Evolutionary conservation across 2,113 vertebrate species (phyloP), one percentile per base, ranked within the genome.

Genomic region (Paramormyrops kingsleyae): DNA sequence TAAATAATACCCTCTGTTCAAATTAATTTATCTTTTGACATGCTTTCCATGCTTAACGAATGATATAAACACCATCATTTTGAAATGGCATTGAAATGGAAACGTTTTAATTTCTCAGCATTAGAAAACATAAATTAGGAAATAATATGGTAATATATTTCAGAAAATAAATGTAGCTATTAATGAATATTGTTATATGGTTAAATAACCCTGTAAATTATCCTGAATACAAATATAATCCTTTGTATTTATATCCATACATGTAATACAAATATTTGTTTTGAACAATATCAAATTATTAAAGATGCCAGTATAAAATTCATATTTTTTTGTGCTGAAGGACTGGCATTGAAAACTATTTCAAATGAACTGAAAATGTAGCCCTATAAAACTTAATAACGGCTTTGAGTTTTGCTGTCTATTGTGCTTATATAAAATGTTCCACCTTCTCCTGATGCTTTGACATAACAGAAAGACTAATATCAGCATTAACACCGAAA

Each of bases 401-500:
- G 15, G 46, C 42, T 88, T 70, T 85, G 44, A 80, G 35, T 42
- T 80, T 52, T 53, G 62, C 44, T 89, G 47, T 31, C 59, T 77
- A 47, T 35, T 77, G 46, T 91, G 10, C 66, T 89, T 83, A 87
- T 59, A 83, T 91, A 87, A 87, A 88, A 49, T 46, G 83, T 85
- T 39, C 74, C 74, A 56, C 89, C 84, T 94, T 46, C 21, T 47
- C 44, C 44, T 44, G 19, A 94, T 93, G 35, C 80, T 83, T 93
- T 92, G 87, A 77, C 91, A 89, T 95, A 95, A 84, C 95, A 95
- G 95, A 95, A 94, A 95, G 94, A 95, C 95, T 95, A 95, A 96
- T 96, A 96, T 96, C 96, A 96, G 95, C 95, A 95, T 95, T 94
- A 95, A 92, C 92, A 91, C 94, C 92, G 95, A 96, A 96, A 95